Percentiles rank a stretch among this genome's conserved stretches.
These are phyloP conservation scores for Papilio protenor DNA, from an alignment of 2,888 invertebrate genomes.

Conservation along the genomic window DNA sequence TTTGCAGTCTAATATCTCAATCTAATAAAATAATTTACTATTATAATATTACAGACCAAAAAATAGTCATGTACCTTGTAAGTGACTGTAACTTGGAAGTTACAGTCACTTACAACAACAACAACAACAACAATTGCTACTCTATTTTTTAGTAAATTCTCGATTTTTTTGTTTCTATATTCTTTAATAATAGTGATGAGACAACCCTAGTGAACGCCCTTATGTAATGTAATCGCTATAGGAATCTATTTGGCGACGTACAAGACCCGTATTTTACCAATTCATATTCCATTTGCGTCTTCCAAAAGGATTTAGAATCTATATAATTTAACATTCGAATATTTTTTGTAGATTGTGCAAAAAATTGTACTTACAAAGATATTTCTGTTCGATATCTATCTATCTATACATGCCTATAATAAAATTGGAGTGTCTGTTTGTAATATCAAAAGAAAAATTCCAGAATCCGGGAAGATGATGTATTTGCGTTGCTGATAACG, in stretches of 20 bases:
- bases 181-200: not conserved
- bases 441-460: too few species aligned
- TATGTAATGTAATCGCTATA: constrained; percentile 37
- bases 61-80: too few species aligned
- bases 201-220: constrained; percentile 26
- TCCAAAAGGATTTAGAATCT: constrained; percentile 20
- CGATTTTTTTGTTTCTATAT: not conserved
- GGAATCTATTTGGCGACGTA: constrained; percentile 39
- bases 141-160: too few species aligned
- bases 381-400: not conserved
- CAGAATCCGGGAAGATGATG: too few species aligned
- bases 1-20: not conserved
- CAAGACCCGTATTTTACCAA: constrained; percentile 27
- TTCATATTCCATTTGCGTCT: constrained; percentile 37
- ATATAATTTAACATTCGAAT: not conserved
- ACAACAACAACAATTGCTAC: too few species aligned
- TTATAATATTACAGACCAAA: too few species aligned
- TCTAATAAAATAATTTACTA: too few species aligned
- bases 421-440: too few species aligned
- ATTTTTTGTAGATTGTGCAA: not conserved
- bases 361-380: constrained; percentile 16
- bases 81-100: too few species aligned
- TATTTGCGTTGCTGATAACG: too few species aligned
- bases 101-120: too few species aligned
- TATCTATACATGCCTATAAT: too few species aligned